Evolutionary conservation across 1,140 invertebrate species (phyloP), one percentile per base, ranked within the genome.

Genomic region (Conus ventricosus): DNA sequence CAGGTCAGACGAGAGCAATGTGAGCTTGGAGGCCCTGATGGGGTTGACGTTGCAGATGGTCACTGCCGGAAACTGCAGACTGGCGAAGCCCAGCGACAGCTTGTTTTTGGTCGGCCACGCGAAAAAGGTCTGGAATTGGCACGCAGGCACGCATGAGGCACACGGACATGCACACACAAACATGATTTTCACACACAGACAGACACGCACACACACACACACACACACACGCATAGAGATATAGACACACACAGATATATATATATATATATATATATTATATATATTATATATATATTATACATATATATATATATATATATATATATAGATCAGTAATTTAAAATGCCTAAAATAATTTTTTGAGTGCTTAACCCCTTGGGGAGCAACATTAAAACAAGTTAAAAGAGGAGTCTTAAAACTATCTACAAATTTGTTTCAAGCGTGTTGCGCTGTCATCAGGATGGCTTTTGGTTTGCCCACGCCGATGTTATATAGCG

Each of bases 11-110:
- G 17, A 75, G 4, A 75, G 57, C 57, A 11, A 15, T 60, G 63
- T 10, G 1, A 90, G n/a, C 82, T 88, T 8, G 8, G 90, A 90
- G 10, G 57, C 82, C n/a, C 87, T 85, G 5, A 92, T 83, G 25
- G 89, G 83, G 85, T 92, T 92, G 1, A 91, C 89, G 82, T 91
- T 92, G 85, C 91, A 92, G 2, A 92, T n/a, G 8, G 91, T 92
- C 17, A 92, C 87, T 10, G 90, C 90, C 25, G 90, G 90, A 39
- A 91, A 90, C 27, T 85, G 17, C 78, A 92, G 57, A 80, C 81
- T 91, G 86, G 82, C 87, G 51, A 92, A 92, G 17, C 85, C 86
- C 11, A 92, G 23, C 13, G n/a, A 75, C 67, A 75, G 67, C 57
- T 60, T 60, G 15, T 75, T 75, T 7, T 75, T 75, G 67, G 23